These are phyloP conservation scores for Nephotettix cincticeps DNA, from an alignment of 1,140 invertebrate genomes.

Conservation along the genomic window DNA sequence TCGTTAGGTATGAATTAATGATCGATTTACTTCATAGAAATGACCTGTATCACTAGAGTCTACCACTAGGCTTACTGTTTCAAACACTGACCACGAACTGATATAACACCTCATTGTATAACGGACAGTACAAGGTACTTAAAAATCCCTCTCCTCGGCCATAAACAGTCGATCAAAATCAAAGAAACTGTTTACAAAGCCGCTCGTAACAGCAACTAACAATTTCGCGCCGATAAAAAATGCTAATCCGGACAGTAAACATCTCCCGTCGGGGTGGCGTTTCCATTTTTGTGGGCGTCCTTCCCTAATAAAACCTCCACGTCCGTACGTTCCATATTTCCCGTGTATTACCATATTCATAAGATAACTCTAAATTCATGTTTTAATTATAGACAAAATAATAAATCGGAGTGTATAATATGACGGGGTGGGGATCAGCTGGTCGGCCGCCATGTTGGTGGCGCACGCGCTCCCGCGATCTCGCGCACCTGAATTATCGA, in stretches of 20 bases:
- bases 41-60: too few relatives aligned
- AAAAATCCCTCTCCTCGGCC: not conserved
- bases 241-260: not conserved
- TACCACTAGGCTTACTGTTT: too few relatives aligned
- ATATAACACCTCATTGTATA: too few relatives aligned
- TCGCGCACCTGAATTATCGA: slow-evolving; percentile 18
- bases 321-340: not conserved
- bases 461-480: slow-evolving; percentile 11
- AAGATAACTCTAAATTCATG: slow-evolving; percentile 27
- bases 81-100: too few relatives aligned
- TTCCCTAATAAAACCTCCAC: not conserved
- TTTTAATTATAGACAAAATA: slow-evolving; percentile 26
- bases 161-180: slow-evolving; percentile 17
- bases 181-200: slow-evolving; percentile 4
- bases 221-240: not conserved
- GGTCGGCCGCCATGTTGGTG: slow-evolving; percentile 8
- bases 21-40: too few relatives aligned
- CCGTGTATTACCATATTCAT: slow-evolving; percentile 24
- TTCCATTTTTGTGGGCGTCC: slow-evolving; percentile 14
- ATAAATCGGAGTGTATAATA: slow-evolving; percentile 18
- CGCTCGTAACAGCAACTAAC: not conserved
- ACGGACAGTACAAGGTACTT: too few relatives aligned
- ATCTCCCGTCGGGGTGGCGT: not conserved
- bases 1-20: too few relatives aligned
- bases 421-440: not conserved